A percentile compares a stretch with the other conserved stretches of the same genome.
These are phyloP conservation scores for Erpetoichthys calabaricus DNA, from an alignment of 2,797 vertebrate genomes.

Conservation along the genomic window DNA sequence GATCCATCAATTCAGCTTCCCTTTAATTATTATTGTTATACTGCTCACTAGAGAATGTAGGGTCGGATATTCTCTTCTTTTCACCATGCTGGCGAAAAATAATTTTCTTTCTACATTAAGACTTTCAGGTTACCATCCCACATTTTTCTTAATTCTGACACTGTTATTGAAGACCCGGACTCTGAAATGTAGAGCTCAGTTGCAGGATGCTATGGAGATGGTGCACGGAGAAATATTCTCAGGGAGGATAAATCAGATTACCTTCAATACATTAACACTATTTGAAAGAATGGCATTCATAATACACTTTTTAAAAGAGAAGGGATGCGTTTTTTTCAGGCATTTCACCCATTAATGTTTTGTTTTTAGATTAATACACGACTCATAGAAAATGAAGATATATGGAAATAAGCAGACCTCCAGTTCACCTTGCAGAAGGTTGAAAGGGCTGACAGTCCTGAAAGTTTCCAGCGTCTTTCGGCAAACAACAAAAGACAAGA, in stretches of 20 bases:
- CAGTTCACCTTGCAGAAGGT: slow-evolving; percentile 59
- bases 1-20: slow-evolving; percentile 65
- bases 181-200: slow-evolving; percentile 23
- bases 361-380: no score
- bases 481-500: slow-evolving; percentile 43
- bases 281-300: slow-evolving; percentile 12
- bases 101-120: slow-evolving; percentile 25
- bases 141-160: slow-evolving; percentile 36
- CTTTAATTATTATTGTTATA: slow-evolving; percentile 58
- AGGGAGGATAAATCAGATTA: slow-evolving; percentile 31
- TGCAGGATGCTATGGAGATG: slow-evolving; percentile 20
- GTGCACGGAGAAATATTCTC: slow-evolving; percentile 29
- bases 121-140: slow-evolving; percentile 27
- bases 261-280: slow-evolving; percentile 33
- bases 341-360: no score
- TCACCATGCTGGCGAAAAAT: slow-evolving; percentile 13
- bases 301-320: no score
- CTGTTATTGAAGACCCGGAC: slow-evolving; percentile 30
- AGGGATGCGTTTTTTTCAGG: no score
- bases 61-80: slow-evolving; percentile 19
- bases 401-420: slow-evolving; percentile 33
- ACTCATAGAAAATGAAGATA: no score
- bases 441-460: slow-evolving; percentile 25
- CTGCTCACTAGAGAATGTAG: slow-evolving; percentile 27
- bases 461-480: slow-evolving; percentile 27